Percentiles rank a stretch among this genome's conserved stretches.
phyloP scores from a whole-genome alignment of 2,888 invertebrate species.

The Zhuqinia jingwanae region DNA sequence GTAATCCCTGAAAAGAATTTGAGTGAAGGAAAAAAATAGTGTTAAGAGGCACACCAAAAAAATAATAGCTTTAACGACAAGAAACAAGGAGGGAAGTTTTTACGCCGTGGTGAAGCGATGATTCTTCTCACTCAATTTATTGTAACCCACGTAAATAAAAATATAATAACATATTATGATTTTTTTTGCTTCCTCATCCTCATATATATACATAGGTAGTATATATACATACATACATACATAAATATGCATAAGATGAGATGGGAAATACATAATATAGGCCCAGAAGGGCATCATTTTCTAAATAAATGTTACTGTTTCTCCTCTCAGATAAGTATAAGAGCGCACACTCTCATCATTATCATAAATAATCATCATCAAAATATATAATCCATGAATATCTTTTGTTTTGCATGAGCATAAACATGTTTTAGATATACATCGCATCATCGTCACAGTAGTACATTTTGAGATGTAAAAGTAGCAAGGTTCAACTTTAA shows the following conservation, averaged over 20 bases:
- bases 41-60: constrained; percentile 28
- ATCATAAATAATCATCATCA: constrained; percentile 49
- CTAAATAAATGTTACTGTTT: constrained; percentile 10
- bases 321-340: constrained; percentile 18
- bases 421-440: too few species aligned
- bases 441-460: too few species aligned
- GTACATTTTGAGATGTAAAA: too few species aligned
- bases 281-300: constrained; percentile 56
- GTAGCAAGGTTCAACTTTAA: too few species aligned
- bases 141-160: constrained; percentile 48
- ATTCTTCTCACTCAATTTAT: constrained; percentile 40
- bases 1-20: constrained; percentile 36
- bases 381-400: constrained; percentile 55
- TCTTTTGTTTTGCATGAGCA: constrained; percentile 37
- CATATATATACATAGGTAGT: not conserved
- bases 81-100: not conserved
- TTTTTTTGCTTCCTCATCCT: constrained; percentile 39
- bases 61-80: not conserved
- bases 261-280: constrained; percentile 13
- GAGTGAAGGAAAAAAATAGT: constrained; percentile 25
- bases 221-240: too few species aligned
- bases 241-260: not conserved
- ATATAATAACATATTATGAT: constrained; percentile 2
- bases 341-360: constrained; percentile 40
- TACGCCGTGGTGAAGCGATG: not conserved